phyloP scores from a whole-genome alignment of 2,113 vertebrate genomes.

The Genyomyrus donnyi region DNA sequence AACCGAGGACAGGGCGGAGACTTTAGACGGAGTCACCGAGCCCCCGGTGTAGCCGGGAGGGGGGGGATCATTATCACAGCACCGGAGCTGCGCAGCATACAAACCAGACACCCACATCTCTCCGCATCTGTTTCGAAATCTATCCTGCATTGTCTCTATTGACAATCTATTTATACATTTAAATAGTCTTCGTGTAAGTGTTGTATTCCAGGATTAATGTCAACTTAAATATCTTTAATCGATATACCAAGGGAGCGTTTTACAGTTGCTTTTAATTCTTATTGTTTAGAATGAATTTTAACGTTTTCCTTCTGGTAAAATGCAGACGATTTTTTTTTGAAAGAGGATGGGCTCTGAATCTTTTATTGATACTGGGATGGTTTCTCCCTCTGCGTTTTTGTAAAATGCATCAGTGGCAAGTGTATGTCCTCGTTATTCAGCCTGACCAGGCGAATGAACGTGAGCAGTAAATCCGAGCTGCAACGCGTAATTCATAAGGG shows the following conservation, averaged over 20 bases:
- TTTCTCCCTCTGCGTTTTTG: neutral
- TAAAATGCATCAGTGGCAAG: neutral
- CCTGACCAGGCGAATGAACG: neutral
- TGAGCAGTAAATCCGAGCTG: neutral
- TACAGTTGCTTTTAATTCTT: neutral
- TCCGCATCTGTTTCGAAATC: constrained; percentile 7
- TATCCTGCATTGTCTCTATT: neutral
- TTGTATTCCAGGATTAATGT: neutral
- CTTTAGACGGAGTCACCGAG: constrained; percentile 63
- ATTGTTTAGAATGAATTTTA: neutral
- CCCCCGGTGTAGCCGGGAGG: constrained; percentile 50
- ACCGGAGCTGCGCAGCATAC: constrained; percentile 46
- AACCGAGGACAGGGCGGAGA: constrained; percentile 63
- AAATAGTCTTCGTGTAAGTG: neutral
- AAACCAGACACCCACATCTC: constrained; percentile 39
- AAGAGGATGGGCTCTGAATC: neutral
- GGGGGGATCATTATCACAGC: constrained; percentile 14
- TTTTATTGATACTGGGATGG: neutral
- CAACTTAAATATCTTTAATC: neutral
- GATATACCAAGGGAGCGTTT: neutral
- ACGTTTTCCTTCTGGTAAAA: neutral
- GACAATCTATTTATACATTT: neutral
- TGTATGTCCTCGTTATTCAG: neutral
- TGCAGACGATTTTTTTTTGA: neutral
- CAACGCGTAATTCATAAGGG: neutral